Base-by-base conservation (phyloP, 2,113 vertebrate species). In the Cathartes aura region DNA sequence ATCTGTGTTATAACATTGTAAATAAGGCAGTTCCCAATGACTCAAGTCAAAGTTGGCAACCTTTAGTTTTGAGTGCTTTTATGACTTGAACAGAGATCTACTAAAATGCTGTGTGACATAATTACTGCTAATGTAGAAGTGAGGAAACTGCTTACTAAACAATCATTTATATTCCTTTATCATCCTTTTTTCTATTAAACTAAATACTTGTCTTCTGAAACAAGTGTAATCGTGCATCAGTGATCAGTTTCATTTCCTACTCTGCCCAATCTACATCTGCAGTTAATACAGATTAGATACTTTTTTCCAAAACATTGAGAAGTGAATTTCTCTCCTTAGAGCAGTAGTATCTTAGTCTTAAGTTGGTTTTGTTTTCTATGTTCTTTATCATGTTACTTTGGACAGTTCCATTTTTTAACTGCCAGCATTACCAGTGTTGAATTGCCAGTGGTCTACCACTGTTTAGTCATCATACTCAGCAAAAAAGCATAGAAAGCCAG, bases 221-320 rank as follows among this genome's bases (percentile, higher is more conserved):
- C 4, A 59, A 23, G 5, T 34, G 27, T 79, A 12, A 36, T 67
- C 0, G 0, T 1, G 3, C 15, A 8, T 48, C 40, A 27, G 17
- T 48, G 24, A 22, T 76, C 64, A 34, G 8, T 52, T 93, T 67
- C 0, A 1, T 82, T 56, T 94, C 34, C 16, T 60, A 22, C 11
- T 59, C 38, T 85, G 30, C 27, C 20, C 21, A 27, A 17, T 87
- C 16, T 67, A 19, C 9, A 14, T 56, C 34, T 63, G 47, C 22
- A 32, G 23, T 72, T 91, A 78, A 50, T 75, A 79, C 7, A 26
- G 15, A 47, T n/a, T 55, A 60, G 42, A 60, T 79, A 27, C 4
- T 63, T 82, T 22, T 38, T 73, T 78, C 3, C 27, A 29, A 52
- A 82, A 36, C 18, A 5, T 24, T 73, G n/a, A 79, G 64, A 64